phyloP scores from a whole-genome alignment of 2,888 invertebrate species.

The Drosophila affinis region DNA sequence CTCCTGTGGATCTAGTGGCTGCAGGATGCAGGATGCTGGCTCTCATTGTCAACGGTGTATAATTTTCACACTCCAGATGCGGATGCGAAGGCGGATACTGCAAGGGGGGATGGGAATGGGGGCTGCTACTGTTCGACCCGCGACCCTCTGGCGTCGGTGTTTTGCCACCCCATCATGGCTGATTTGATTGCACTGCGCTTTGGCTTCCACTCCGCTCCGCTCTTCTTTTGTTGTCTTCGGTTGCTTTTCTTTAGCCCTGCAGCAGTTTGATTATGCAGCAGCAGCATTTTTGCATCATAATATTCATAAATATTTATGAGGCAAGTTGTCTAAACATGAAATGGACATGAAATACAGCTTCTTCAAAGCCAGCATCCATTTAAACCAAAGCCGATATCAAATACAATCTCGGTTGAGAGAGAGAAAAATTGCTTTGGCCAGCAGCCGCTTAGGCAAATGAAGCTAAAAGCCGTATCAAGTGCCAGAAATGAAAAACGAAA shows the following conservation, averaged over 20 bases:
- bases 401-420: not conserved
- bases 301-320: conserved; percentile 77
- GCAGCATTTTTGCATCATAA: conserved; percentile 60
- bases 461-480: not conserved
- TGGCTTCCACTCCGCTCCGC: not conserved
- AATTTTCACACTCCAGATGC: conserved; percentile 69
- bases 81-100: conserved; percentile 11
- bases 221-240: conserved; percentile 3
- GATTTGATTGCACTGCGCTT: conserved; percentile 74
- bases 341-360: conserved; percentile 32
- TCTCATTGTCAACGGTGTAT: conserved; percentile 62
- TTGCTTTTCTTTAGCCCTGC: conserved; percentile 10
- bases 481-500: not conserved
- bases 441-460: conserved; percentile 8
- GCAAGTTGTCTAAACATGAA: conserved; percentile 41
- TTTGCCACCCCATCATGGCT: conserved; percentile 34
- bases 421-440: not conserved
- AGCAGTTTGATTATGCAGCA: conserved; percentile 52
- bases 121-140: conserved; percentile 14
- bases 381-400: conserved; percentile 27
- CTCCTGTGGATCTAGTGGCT: conserved; percentile 26
- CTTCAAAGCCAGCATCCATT: conserved; percentile 1
- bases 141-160: conserved; percentile 19
- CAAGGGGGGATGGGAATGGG: conserved; percentile 2
- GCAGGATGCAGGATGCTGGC: conserved; percentile 26